Evolutionary conservation across 2,113 vertebrate species (phyloP).

Genomic region (Amblyornis subalaris): DNA sequence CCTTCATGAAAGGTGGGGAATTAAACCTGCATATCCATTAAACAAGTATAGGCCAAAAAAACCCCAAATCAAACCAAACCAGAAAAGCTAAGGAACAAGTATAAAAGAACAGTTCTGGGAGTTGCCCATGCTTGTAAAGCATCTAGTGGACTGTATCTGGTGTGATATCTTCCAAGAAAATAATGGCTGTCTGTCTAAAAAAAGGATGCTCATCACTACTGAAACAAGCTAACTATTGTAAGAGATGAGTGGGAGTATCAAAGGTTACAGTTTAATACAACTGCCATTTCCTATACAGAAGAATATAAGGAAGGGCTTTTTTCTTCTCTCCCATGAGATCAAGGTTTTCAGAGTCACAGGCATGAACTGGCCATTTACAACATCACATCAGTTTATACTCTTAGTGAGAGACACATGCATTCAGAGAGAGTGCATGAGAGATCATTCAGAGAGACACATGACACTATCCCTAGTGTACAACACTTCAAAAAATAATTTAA

Average conservation of each 20-base stretch:
- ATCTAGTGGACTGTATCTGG: not conserved
- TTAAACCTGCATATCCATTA: not conserved
- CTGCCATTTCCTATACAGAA: slow-evolving; percentile 35
- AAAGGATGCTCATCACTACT: not conserved
- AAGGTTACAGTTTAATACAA: slow-evolving; percentile 64
- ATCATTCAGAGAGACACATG: slow-evolving; percentile 60
- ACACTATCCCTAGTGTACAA: slow-evolving; percentile 65
- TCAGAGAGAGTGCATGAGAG: no score
- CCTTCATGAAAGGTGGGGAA: not conserved
- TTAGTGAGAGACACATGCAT: slow-evolving; percentile 42
- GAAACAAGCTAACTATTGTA: slow-evolving; percentile 55
- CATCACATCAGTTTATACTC: slow-evolving; percentile 47
- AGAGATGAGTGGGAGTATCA: slow-evolving; percentile 37
- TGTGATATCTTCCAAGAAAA: not conserved
- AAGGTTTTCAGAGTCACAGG: slow-evolving; percentile 43
- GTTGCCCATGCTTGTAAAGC: not conserved
- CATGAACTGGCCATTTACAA: slow-evolving; percentile 48
- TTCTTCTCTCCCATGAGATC: slow-evolving; percentile 14
- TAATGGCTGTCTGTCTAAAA: not conserved
- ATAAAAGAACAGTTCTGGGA: not conserved
- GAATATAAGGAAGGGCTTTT: slow-evolving; percentile 9
- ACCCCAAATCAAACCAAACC: not conserved
- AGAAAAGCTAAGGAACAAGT: not conserved
- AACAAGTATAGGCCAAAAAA: not conserved
- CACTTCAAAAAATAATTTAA: slow-evolving; percentile 78